phyloP scores from a whole-genome alignment of 2,888 invertebrate species.

The Mesorhabditis spiculigera region DNA sequence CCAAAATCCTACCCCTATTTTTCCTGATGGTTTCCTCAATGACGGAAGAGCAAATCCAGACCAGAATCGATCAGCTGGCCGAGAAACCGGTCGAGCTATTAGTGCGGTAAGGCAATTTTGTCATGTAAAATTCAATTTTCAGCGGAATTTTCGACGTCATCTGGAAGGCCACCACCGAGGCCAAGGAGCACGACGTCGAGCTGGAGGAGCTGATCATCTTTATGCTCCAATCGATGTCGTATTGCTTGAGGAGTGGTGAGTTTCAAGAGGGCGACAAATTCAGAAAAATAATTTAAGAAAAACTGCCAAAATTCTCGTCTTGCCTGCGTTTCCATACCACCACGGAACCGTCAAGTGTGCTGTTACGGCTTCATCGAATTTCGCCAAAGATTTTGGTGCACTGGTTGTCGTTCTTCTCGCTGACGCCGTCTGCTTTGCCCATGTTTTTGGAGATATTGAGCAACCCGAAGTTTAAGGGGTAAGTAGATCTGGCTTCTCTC shows the following conservation, averaged over 20 bases:
- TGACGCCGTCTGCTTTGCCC: not conserved
- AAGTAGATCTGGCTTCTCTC: not conserved
- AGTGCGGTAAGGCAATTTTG: not conserved
- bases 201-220: not conserved
- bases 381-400: not conserved
- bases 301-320: conserved; percentile 1
- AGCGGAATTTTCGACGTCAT: not conserved
- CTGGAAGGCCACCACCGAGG: not conserved
- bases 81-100: conserved; percentile 2
- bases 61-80: not conserved
- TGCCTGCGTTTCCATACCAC: not conserved
- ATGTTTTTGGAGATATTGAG: not conserved
- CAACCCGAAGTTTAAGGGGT: not conserved
- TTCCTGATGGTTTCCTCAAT: not conserved
- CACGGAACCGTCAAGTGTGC: not conserved
- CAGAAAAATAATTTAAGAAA: not conserved
- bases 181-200: not conserved
- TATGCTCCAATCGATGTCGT: not conserved
- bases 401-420: not conserved
- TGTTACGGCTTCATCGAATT: not conserved
- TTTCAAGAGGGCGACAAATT: not conserved
- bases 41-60: not conserved
- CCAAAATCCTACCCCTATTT: not conserved
- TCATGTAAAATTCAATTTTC: not conserved
- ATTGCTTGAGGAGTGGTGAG: not conserved